A percentile compares a stretch with the other conserved stretches of the same genome.
Evolutionary conservation across 2,888 invertebrate species (phyloP).

Genomic region (Campoletis raptor): DNA sequence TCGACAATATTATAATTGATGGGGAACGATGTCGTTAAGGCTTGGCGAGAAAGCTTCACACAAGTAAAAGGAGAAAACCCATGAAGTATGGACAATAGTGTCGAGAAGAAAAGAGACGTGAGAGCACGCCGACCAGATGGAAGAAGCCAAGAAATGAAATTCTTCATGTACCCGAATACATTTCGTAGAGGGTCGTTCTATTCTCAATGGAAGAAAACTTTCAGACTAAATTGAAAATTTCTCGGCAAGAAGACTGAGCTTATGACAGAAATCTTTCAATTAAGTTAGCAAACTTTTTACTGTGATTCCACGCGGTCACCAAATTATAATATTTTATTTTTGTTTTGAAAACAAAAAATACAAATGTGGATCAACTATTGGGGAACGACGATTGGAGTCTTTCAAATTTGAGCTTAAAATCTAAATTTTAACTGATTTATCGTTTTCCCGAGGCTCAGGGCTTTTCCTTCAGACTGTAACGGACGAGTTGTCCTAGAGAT

Average conservation of each 20-base stretch:
- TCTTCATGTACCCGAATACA: background rate
- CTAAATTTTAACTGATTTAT: no score
- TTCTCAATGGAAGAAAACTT: conserved; percentile 6
- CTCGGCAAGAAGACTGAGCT: background rate
- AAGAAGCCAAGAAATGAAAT: conserved; percentile 27
- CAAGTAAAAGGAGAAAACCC: conserved; percentile 28
- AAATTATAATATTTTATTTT: background rate
- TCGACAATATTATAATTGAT: conserved; percentile 74
- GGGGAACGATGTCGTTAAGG: conserved; percentile 69
- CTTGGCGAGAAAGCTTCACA: conserved; percentile 43
- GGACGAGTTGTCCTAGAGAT: background rate
- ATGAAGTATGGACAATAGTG: conserved; percentile 21
- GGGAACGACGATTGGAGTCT: no score
- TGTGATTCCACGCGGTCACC: background rate
- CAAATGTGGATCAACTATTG: no score
- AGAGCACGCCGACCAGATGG: conserved; percentile 18
- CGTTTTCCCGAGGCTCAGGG: background rate
- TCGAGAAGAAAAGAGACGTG: conserved; percentile 22
- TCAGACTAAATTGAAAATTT: conserved; percentile 18
- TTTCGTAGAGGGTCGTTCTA: background rate
- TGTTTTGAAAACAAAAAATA: background rate
- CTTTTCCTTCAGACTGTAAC: background rate
- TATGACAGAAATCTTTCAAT: background rate
- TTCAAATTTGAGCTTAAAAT: no score
- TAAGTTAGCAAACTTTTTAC: background rate